Conservation (phyloP, 2,888 invertebrate species). For the Drosophila borborema region DNA sequence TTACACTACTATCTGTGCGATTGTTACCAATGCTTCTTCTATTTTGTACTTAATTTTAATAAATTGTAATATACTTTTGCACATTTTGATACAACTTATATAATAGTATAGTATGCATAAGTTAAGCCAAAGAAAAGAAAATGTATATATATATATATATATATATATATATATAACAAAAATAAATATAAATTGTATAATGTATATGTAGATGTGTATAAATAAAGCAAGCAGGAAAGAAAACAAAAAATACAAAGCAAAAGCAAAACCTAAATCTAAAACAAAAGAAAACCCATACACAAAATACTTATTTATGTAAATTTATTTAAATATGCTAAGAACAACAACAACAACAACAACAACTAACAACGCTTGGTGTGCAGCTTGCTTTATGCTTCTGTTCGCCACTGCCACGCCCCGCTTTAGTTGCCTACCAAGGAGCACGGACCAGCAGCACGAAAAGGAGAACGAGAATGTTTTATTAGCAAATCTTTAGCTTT, state of each 20-base stretch:
- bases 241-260: slow-evolving; percentile 67
- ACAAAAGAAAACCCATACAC: slow-evolving; percentile 24
- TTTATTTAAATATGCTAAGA: slow-evolving; percentile 51
- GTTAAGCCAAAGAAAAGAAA: slow-evolving; percentile 84
- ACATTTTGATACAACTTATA: slow-evolving; percentile 66
- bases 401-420: slow-evolving; percentile 58
- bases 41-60: slow-evolving; percentile 73
- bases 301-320: slow-evolving; percentile 61
- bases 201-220: slow-evolving; percentile 32
- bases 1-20: slow-evolving; percentile 32
- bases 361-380: slow-evolving; percentile 68
- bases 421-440: slow-evolving; percentile 46
- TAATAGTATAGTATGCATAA: slow-evolving; percentile 79
- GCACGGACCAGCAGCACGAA: slow-evolving; percentile 24
- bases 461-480: slow-evolving; percentile 33
- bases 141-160: slow-evolving; percentile 62
- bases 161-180: not conserved
- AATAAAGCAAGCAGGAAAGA: slow-evolving; percentile 69
- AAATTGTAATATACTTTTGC: slow-evolving; percentile 72
- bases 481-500: slow-evolving; percentile 76
- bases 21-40: slow-evolving; percentile 62
- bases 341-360: slow-evolving; percentile 33
- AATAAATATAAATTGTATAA: slow-evolving; percentile 22
- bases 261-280: slow-evolving; percentile 32
- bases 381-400: slow-evolving; percentile 73